These are phyloP conservation scores for Chrysogorgia sp. DNA, from an alignment of 92 coral and sea anemone genomes.

Conservation along the genomic window DNA sequence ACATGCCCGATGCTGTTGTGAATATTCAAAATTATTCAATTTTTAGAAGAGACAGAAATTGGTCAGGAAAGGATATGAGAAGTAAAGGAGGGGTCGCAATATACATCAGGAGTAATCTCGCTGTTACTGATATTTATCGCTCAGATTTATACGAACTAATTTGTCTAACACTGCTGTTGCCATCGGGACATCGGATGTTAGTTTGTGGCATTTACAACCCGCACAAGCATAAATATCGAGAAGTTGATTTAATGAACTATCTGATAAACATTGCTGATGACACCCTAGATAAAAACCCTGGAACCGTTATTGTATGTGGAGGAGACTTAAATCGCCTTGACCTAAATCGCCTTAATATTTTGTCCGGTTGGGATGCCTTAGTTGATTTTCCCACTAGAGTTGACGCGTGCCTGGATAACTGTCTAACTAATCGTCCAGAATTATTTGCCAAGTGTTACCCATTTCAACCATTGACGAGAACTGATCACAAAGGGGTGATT, in stretches of 20 bases:
- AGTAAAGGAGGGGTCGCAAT: no score
- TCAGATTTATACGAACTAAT: slow-evolving; percentile 34
- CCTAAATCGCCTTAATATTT: slow-evolving; percentile 10
- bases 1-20: no score
- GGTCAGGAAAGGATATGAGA: no score
- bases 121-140: neutral
- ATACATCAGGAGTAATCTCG: no score
- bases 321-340: slow-evolving; percentile 62
- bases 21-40: no score
- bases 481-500: slow-evolving; percentile 62
- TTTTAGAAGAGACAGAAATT: no score
- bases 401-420: slow-evolving; percentile 65
- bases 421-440: slow-evolving; percentile 61
- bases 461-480: slow-evolving; percentile 56
- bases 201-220: slow-evolving; percentile 63
- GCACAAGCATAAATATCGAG: no score
- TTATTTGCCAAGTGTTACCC: slow-evolving; percentile 61
- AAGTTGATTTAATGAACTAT: slow-evolving; percentile 50
- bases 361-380: slow-evolving; percentile 57
- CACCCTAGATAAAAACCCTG: slow-evolving; percentile 53
- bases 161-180: slow-evolving; percentile 39
- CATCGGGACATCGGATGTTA: slow-evolving; percentile 56
- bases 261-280: slow-evolving; percentile 47
- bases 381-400: slow-evolving; percentile 66
- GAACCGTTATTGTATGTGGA: slow-evolving; percentile 54